Evolutionary conservation across 2,113 vertebrate species (phyloP), one percentile per base, ranked within the genome.

Genomic region (Promerops cafer): DNA sequence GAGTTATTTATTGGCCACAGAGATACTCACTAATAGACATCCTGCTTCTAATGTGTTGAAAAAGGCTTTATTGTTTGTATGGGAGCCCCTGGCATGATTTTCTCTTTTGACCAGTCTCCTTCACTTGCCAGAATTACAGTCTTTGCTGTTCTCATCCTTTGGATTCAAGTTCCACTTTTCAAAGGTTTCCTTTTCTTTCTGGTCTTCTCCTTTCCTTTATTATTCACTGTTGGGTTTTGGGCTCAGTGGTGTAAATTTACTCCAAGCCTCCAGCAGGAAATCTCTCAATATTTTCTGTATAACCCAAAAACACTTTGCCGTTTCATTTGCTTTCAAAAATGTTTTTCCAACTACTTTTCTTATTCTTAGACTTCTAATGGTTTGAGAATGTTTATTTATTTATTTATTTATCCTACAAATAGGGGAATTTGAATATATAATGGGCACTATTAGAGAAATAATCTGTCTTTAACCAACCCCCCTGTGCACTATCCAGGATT

Each of bases 11-110:
- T 74, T 89, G 89, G 92, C 83, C 83, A 54, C 88, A 92, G 92
- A 93, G 81, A 66, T n/a, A n/a, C 63, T 90, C 59, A 21, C 54
- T 92, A 86, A 81, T 27, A 86, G 75, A 61, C 86, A 69, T 88
- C 59, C 86, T 88, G 72, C 76, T 83, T 78, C 85, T 57, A 78
- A 88, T 59, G 86, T 90, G 90, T 92, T 95, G 90, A 92, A 95
- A 94, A 96, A 90, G 35, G 10, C 79, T 70, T 80, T 53, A 53
- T 83, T 93, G 90, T 94, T 86, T 83, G 50, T 35, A 39, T 33
- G 60, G 37, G 54, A 83, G 76, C 54, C 54, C 50, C 54, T 69
- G 74, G 76, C 63, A n/a, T 59, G 56, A 40, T 93, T 53, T 76
- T 61, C 30, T 57, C 82, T 83, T 77, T 50, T 45, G 71, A 61